These are phyloP conservation scores for Chelidonichthys spinosus DNA, from an alignment of 2,797 vertebrate genomes.

Conservation along the genomic window DNA sequence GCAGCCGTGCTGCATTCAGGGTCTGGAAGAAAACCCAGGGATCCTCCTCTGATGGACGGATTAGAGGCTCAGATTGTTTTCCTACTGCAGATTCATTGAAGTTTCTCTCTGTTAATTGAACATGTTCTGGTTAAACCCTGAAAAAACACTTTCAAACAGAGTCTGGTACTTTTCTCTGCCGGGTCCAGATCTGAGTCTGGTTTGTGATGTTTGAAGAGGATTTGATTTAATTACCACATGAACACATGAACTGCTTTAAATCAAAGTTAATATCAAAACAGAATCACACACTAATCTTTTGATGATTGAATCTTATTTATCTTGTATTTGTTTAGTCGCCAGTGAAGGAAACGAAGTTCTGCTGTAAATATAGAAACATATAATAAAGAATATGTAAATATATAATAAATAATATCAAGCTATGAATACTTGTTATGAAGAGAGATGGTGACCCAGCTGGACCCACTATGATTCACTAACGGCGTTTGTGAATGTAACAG, in stretches of 20 bases:
- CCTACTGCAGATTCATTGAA: slow-evolving; percentile 51
- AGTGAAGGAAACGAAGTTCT: slow-evolving; percentile 37
- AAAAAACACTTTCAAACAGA: slow-evolving; percentile 46
- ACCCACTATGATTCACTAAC: no score
- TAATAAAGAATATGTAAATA: no score
- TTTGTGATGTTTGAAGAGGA: slow-evolving; percentile 73
- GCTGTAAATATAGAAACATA: slow-evolving; percentile 46
- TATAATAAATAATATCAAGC: no score
- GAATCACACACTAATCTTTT: slow-evolving; percentile 64
- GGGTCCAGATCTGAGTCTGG: slow-evolving; percentile 14
- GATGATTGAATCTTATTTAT: slow-evolving; percentile 75
- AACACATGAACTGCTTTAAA: slow-evolving; percentile 27
- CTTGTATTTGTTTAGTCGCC: slow-evolving; percentile 52
- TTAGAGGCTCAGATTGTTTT: slow-evolving; percentile 67
- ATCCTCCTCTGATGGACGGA: slow-evolving; percentile 45
- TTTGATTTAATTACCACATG: slow-evolving; percentile 69
- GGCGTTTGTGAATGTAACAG: no score
- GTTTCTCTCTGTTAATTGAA: slow-evolving; percentile 57
- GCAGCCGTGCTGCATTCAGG: slow-evolving; percentile 48
- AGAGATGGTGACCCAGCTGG: no score
- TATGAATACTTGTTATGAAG: no score
- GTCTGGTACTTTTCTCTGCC: background rate
- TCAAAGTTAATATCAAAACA: slow-evolving; percentile 72
- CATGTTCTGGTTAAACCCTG: slow-evolving; percentile 47
- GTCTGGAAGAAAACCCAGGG: slow-evolving; percentile 1